These are phyloP conservation scores for Selenia dentaria DNA, from an alignment of 2,888 invertebrate genomes.

Conservation along the genomic window DNA sequence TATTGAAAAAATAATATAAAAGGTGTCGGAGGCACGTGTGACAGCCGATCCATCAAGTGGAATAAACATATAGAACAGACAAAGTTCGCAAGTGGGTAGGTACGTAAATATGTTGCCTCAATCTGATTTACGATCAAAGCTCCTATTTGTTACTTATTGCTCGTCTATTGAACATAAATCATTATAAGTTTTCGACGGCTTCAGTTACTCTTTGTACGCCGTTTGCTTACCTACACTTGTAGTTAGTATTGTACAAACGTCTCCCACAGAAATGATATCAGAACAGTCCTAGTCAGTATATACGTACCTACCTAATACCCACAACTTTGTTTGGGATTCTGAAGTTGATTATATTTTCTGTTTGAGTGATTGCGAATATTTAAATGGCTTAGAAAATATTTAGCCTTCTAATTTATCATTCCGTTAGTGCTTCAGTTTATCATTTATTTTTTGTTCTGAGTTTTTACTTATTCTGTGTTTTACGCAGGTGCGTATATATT, in stretches of 20 bases:
- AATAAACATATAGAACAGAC: conserved; percentile 27
- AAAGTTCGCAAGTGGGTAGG: conserved; percentile 24
- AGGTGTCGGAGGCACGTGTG: conserved; percentile 34
- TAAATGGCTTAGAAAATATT: too few relatives aligned
- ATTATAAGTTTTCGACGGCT: conserved; percentile 14
- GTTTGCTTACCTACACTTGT: neutral
- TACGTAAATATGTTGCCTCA: conserved; percentile 20
- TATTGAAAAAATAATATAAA: conserved; percentile 31
- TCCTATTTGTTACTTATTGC: conserved; percentile 16
- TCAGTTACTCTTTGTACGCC: conserved; percentile 2
- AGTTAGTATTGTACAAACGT: neutral
- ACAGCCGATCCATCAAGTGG: conserved; percentile 35
- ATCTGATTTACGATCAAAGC: conserved; percentile 29
- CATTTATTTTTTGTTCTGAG: too few relatives aligned
- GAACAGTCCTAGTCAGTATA: too few relatives aligned
- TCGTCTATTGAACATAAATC: conserved; percentile 16
- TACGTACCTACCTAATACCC: too few relatives aligned
- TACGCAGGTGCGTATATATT: too few relatives aligned
- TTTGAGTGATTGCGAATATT: too few relatives aligned
- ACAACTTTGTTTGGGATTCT: too few relatives aligned
- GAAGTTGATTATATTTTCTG: too few relatives aligned
- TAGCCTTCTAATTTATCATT: too few relatives aligned
- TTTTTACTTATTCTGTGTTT: too few relatives aligned
- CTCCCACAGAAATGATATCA: too few relatives aligned
- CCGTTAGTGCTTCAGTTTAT: too few relatives aligned